A percentile compares a stretch with the other conserved stretches of the same genome.
Conservation (phyloP, 2,888 invertebrate genomes). For the Troilus luridus region DNA sequence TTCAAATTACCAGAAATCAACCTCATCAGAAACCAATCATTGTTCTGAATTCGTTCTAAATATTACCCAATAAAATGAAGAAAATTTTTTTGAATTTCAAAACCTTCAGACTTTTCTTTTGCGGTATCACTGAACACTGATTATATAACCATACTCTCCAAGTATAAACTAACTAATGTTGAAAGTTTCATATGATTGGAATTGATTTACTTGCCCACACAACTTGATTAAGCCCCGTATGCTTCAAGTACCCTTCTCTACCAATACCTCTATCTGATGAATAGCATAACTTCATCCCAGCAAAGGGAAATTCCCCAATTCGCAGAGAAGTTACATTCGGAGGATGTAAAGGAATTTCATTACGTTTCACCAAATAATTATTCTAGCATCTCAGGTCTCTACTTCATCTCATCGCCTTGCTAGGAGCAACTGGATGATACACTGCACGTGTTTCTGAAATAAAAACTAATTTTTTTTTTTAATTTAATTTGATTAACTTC, state of each 20-base stretch:
- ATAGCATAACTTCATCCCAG: conserved; percentile 11
- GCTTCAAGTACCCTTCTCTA: neutral
- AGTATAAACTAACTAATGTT: neutral
- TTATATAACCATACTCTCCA: no score
- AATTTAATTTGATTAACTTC: no score
- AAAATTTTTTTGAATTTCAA: no score
- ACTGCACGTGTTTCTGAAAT: neutral
- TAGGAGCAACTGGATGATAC: neutral
- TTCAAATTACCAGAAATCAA: no score
- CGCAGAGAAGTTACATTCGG: neutral
- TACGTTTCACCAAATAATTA: neutral
- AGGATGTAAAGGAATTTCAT: neutral
- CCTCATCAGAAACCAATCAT: no score
- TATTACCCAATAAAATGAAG: no score
- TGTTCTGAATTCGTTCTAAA: no score
- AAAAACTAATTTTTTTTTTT: no score
- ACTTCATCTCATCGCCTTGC: neutral
- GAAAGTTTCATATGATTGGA: neutral
- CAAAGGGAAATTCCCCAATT: neutral
- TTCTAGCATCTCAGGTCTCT: neutral
- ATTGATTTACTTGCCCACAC: neutral
- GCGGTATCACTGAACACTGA: no score
- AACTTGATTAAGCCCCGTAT: neutral
- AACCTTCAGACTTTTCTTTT: no score
- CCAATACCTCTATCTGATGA: neutral